phyloP scores from a whole-genome alignment of 2,797 vertebrate genomes.

The Falco berigora region DNA sequence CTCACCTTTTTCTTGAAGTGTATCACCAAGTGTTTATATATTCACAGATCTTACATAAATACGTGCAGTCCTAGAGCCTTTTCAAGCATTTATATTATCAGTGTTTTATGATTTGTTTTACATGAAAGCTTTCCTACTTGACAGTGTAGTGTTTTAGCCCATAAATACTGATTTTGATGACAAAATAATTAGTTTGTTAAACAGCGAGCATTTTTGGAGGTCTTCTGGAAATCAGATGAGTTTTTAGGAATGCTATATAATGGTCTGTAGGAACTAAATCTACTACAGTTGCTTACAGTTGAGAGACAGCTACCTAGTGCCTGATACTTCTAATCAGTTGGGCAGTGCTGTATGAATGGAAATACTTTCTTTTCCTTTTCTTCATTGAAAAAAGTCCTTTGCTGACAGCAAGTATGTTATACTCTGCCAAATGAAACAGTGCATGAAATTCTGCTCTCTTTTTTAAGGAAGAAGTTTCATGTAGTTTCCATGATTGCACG shows the following conservation, averaged over 20 bases:
- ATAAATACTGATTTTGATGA: neutral
- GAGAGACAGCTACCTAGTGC: neutral
- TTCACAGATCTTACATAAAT: neutral
- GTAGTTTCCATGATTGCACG: neutral
- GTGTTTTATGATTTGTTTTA: slow-evolving; percentile 26
- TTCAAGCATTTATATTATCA: slow-evolving; percentile 4
- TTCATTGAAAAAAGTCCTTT: slow-evolving; percentile 9
- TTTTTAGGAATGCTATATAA: neutral
- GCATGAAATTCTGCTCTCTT: slow-evolving; percentile 23
- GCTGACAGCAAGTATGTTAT: neutral
- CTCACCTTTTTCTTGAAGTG: neutral
- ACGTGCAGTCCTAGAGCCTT: neutral
- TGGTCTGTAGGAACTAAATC: neutral
- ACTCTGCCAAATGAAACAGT: slow-evolving; percentile 46
- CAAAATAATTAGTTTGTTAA: neutral
- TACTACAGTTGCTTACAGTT: neutral
- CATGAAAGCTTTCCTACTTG: neutral
- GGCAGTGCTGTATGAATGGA: neutral
- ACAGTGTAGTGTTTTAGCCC: neutral
- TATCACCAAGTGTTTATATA: neutral
- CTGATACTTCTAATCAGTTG: neutral
- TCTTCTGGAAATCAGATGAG: neutral
- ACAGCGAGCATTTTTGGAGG: neutral
- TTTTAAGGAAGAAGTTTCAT: neutral
- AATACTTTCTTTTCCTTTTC: neutral